phyloP scores from a whole-genome alignment of 2,113 vertebrate species.

The Helogale parvula region DNA sequence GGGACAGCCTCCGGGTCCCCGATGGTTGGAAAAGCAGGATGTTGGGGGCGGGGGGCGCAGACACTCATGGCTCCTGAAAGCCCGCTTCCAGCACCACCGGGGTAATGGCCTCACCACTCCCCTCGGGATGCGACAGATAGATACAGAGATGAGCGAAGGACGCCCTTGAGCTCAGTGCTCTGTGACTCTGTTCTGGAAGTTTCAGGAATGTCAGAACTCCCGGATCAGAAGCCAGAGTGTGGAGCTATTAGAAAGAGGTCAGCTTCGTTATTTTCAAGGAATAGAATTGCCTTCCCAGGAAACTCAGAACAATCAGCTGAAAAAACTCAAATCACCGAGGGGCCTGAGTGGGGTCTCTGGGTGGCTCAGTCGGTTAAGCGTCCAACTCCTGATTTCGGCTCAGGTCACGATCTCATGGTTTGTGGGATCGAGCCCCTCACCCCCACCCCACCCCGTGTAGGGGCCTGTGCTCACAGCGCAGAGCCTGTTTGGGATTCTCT shows the following conservation, averaged over 20 bases:
- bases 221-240: neutral
- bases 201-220: neutral
- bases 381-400: too few relatives aligned
- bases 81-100: too few relatives aligned
- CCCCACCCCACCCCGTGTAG: too few relatives aligned
- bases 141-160: neutral
- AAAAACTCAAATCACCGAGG: neutral
- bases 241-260: neutral
- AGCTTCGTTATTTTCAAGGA: neutral
- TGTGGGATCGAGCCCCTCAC: too few relatives aligned
- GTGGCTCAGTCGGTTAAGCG: neutral
- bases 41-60: too few relatives aligned
- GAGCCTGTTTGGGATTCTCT: too few relatives aligned
- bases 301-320: neutral
- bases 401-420: too few relatives aligned
- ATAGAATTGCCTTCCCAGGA: neutral
- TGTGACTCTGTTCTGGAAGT: neutral
- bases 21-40: neutral
- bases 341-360: neutral
- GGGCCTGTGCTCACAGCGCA: too few relatives aligned
- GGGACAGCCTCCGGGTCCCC: accelerated
- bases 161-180: accelerated
- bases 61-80: neutral
- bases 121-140: too few relatives aligned
- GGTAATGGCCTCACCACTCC: too few relatives aligned